Evolutionary conservation across 1,140 invertebrate species (phyloP), one percentile per base, ranked within the genome.

Genomic region (Philotrypesis tridentata): DNA sequence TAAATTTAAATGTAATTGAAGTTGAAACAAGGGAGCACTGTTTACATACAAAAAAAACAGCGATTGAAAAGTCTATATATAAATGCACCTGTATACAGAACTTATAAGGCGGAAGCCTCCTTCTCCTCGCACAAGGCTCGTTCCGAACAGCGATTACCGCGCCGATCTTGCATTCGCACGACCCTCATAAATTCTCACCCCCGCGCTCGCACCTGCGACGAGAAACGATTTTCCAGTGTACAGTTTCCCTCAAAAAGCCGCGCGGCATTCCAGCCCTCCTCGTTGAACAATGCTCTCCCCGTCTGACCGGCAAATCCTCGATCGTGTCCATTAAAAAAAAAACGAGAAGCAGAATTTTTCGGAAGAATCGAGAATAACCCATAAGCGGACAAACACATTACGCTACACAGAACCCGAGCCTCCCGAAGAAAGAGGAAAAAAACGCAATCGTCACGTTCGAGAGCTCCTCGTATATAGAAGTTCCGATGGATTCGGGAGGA

Each of bases 391-490:
- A n/a, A n/a, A n/a, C n/a, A n/a, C n/a, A n/a, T n/a, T 48, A 4
- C 63, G n/a, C n/a, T 21, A 55, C 7, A 55, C 17, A 0, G 5
- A 55, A 14, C 17, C 48, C 48, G 21, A n/a, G 48, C 48, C 17
- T 4, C 14, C 4, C 5, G 21, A 55, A 55, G 48, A 55, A 55
- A 55, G 43, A 70, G 33, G 61, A 37, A 37, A 70, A 71, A 79
- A 79, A 72, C 29, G 55, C 55, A 79, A 63, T 79, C 55, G 78
- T 73, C 48, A 80, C 70, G 78, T 80, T 80, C 55, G 17, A 61
- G 17, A 61, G 48, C 48, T 71, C 31, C n/a, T 33, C 33, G 68
- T n/a, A 29, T 17, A 25, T 29, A 2, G n/a, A n/a, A n/a, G n/a
- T n/a, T n/a, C n/a, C n/a, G n/a, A n/a, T n/a, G n/a, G n/a, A n/a